Conservation (phyloP, 2,797 vertebrate species). For the Salmo trutta region DNA sequence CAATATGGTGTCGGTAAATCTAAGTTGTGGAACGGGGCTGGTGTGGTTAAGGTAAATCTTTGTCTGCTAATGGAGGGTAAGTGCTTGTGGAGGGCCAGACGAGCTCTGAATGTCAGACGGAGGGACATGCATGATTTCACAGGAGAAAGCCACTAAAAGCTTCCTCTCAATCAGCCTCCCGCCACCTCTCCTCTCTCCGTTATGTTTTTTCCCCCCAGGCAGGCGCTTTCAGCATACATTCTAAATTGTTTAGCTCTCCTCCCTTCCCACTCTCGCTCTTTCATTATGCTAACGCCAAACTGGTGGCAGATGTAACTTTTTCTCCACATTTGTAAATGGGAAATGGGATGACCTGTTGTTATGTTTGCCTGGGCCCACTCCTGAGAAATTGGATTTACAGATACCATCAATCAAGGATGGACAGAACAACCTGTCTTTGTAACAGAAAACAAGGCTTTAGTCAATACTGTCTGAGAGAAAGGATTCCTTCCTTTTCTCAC, state of each 20-base stretch:
- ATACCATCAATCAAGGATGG: constrained; percentile 70
- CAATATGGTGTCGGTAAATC: constrained; percentile 1
- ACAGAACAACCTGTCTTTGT: constrained; percentile 36
- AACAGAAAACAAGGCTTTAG: constrained; percentile 37
- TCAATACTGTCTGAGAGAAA: constrained; percentile 40
- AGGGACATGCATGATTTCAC: constrained; percentile 62
- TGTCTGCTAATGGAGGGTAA: constrained; percentile 46
- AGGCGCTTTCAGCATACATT: constrained; percentile 54
- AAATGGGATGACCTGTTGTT: constrained; percentile 57
- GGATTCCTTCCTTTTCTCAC: constrained; percentile 20
- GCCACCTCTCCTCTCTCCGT: constrained; percentile 14
- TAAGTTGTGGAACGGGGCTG: constrained; percentile 12
- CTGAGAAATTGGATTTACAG: constrained; percentile 70
- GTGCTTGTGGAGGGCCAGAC: constrained; percentile 37
- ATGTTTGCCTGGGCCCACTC: constrained; percentile 47
- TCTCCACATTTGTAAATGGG: constrained; percentile 46
- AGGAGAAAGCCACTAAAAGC: constrained; percentile 53
- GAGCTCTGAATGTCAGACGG: constrained; percentile 29
- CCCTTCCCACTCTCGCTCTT: constrained; percentile 39
- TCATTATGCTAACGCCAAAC: constrained; percentile 39
- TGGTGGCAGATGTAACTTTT: constrained; percentile 43
- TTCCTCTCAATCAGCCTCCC: constrained; percentile 49
- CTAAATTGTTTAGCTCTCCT: constrained; percentile 45
- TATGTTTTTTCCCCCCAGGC: constrained; percentile 30
- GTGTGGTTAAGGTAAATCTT: constrained; percentile 43